phyloP scores from a whole-genome alignment of 2,113 vertebrate genomes.

The Galbula dea region DNA sequence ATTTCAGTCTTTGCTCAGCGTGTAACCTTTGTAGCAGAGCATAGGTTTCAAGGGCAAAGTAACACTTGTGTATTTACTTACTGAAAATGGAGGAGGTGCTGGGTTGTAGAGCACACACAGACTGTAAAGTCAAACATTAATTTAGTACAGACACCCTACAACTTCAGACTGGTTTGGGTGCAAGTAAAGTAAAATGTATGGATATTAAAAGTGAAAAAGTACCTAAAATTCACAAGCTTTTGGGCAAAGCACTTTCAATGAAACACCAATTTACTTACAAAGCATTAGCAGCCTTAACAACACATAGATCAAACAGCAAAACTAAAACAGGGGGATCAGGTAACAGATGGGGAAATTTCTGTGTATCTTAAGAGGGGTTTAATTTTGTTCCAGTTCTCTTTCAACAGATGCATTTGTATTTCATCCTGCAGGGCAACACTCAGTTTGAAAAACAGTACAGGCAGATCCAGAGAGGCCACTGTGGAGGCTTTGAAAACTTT shows the following conservation, averaged over 20 bases:
- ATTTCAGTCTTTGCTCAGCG: not conserved
- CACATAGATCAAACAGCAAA: not conserved
- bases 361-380: not conserved
- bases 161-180: not conserved
- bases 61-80: slow-evolving; percentile 70
- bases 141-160: not conserved
- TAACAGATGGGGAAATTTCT: not conserved
- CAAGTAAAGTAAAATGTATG: not conserved
- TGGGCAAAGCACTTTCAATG: not conserved
- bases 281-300: not conserved
- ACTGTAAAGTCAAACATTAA: slow-evolving; percentile 16
- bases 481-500: not conserved
- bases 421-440: not conserved
- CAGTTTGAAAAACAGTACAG: not conserved
- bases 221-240: slow-evolving; percentile 29
- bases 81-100: slow-evolving; percentile 46
- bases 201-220: slow-evolving; percentile 25
- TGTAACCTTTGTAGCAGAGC: slow-evolving; percentile 56
- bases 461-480: not conserved
- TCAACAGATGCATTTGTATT: not conserved
- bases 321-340: not conserved
- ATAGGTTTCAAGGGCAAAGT: slow-evolving; percentile 67
- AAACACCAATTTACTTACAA: not conserved
- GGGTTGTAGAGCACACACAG: not conserved
- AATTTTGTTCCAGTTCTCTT: not conserved